phyloP scores from a whole-genome alignment of 2,888 invertebrate species.

The Pantelozetes paolii region DNA sequence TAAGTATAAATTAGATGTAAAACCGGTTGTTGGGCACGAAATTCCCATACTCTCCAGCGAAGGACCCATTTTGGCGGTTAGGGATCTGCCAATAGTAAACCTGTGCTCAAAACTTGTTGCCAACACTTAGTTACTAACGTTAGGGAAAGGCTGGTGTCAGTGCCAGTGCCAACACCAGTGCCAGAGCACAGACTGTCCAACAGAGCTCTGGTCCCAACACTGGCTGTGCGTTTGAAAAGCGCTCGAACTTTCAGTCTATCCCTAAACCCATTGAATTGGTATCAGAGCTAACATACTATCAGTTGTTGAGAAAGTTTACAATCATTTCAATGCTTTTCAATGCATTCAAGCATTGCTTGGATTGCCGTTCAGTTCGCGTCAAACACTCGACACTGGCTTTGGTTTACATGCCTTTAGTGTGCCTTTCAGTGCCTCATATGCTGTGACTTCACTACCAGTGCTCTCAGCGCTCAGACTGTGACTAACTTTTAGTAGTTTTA shows the following conservation, averaged over 20 bases:
- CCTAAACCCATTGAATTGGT: not conserved
- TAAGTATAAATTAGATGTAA: not conserved
- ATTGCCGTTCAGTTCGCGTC: not conserved
- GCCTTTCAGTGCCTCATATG: not conserved
- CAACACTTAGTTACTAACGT: conserved; percentile 4
- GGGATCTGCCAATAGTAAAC: not conserved
- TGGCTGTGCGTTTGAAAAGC: not conserved
- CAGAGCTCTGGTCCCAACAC: not conserved
- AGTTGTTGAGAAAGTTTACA: not conserved
- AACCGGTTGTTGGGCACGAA: conserved; percentile 36
- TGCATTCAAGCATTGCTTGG: not conserved
- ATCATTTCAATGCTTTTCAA: not conserved
- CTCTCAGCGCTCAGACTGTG: not conserved
- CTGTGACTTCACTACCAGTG: not conserved
- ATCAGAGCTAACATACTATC: not conserved
- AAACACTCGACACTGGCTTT: not conserved
- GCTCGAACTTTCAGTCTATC: not conserved
- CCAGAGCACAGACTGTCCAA: not conserved
- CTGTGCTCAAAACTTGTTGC: conserved; percentile 30
- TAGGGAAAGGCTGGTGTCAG: not conserved
- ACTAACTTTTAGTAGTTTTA: not conserved
- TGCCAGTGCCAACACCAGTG: not conserved
- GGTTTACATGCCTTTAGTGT: not conserved
- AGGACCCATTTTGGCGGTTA: conserved; percentile 31
- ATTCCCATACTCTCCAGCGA: conserved; percentile 34